Base-by-base conservation (phyloP, 2,888 invertebrate species). In the Selenia dentaria region DNA sequence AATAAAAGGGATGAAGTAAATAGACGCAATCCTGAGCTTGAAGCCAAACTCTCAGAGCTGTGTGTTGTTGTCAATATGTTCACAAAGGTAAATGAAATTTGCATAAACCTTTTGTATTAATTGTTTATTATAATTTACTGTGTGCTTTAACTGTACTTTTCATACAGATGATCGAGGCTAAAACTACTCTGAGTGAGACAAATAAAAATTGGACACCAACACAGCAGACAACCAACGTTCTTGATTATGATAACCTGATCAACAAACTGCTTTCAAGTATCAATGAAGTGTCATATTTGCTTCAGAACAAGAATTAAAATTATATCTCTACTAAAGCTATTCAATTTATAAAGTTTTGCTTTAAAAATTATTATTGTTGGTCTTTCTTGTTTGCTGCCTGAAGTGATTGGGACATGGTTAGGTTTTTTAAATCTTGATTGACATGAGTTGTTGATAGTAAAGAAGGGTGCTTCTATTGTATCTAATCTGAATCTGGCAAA, bases 1-100 rank as follows among this genome's bases (percentile, higher is more conserved):
- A 71, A 54, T 25, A 75, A 72, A 34, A 66, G 51, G 10, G 63
- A 67, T 34, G 65, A 71, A n/a, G 54, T 47, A 1, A 62, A 51
- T n/a, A 63, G 64, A 5, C 78, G 67, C 39, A 82, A 75, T 60
- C 38, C 55, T 16, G 82, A 79, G 28, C 61, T 90, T 16, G 87
- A 89, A 53, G 51, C 51, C 1, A 87, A 88, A 51, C 52, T 89
- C 29, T 55, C 65, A 11, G 69, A 76, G 16, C 57, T 89, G 5
- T 81, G 79, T 55, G 66, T 79, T 27, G 80, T 86, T 73, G 82
- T 88, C 1, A 73, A 79, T 25, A 70, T 79, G 61, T 86, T 89
- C 53, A 80, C 79, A 18, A 74, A 85, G 79, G 89, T 87, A 63
- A 13, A 11, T 24, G n/a, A n/a, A n/a, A n/a, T n/a, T n/a, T n/a